Base-by-base conservation (phyloP, 2,888 invertebrate genomes). In the Andrena dorsata region DNA sequence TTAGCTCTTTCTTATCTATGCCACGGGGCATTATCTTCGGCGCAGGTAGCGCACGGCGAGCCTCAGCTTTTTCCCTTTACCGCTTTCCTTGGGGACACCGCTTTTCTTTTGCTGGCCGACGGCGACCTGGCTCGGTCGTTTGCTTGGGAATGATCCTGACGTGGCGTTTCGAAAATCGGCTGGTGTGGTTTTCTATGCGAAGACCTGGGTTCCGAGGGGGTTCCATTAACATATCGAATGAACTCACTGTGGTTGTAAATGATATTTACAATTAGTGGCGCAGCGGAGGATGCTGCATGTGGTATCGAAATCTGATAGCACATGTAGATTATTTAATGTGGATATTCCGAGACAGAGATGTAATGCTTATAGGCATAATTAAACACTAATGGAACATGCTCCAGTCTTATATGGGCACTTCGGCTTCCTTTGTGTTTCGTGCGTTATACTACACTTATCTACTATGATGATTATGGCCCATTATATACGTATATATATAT, bases 1-100 rank as follows among this genome's bases (percentile, higher is more conserved):
- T 87, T 87, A 83, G 28, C 82, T 80, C 66, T 77, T 82, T 77
- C 80, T 76, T 86, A 79, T 82, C 76, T 82, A 47, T 41, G 71
- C 53, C 49, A 51, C 63, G 6, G n/a, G n/a, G 32, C 49, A 63
- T 71, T 76, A 68, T 82, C 76, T 8, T 63, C 49, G 10, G 41
- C 41, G 30, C 53, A 49, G 69, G 32, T 68, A 66, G 26, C 28
- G n/a, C 32, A 16, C 26, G 10, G 8, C 47, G 26, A 23, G 58
- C 32, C 49, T 30, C 16, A 1, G 53, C 23, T 23, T 35, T 30
- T 66, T n/a, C 2, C 10, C 51, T 10, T 10, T 23, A 2, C n/a
- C 20, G 20, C 53, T 30, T 23, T 2, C 23, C 5, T n/a, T 16
- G 53, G 35, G 23, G 47, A 49, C 63, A 35, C n/a, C 7, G 35